Evolutionary conservation across 2,888 invertebrate genomes (phyloP).

Genomic region (Drosophila borborema): DNA sequence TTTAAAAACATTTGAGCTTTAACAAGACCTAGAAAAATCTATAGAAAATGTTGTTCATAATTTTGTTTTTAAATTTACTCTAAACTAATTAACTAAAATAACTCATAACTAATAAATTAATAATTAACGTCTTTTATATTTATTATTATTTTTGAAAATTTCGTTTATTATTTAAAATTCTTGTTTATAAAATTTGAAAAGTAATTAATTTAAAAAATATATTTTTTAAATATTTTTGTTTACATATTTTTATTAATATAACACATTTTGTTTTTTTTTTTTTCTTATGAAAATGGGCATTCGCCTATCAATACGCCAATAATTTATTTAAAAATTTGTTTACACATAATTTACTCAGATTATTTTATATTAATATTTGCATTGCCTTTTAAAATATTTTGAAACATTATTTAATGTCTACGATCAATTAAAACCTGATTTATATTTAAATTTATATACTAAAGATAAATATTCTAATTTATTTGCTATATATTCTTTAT

Average conservation of each 20-base stretch:
- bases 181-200: too few relatives aligned
- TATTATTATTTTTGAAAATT: too few relatives aligned
- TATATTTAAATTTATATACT: background rate
- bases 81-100: too few relatives aligned
- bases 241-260: background rate
- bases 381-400: background rate
- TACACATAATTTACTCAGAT: background rate
- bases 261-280: too few relatives aligned
- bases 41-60: background rate
- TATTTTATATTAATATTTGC: background rate
- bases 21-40: background rate
- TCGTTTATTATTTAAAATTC: too few relatives aligned
- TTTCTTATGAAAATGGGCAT: background rate
- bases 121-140: too few relatives aligned
- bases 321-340: background rate
- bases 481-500: too few relatives aligned
- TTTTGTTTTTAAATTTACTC: too few relatives aligned
- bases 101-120: too few relatives aligned
- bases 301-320: background rate
- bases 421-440: too few relatives aligned
- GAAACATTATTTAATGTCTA: background rate
- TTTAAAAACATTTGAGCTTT: background rate
- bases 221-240: background rate
- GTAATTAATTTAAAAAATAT: too few relatives aligned
- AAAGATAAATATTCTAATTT: too few relatives aligned